Evolutionary conservation across 2,888 invertebrate species (phyloP), one percentile per base, ranked within the genome.

Genomic region (Polydrusus cervinus): DNA sequence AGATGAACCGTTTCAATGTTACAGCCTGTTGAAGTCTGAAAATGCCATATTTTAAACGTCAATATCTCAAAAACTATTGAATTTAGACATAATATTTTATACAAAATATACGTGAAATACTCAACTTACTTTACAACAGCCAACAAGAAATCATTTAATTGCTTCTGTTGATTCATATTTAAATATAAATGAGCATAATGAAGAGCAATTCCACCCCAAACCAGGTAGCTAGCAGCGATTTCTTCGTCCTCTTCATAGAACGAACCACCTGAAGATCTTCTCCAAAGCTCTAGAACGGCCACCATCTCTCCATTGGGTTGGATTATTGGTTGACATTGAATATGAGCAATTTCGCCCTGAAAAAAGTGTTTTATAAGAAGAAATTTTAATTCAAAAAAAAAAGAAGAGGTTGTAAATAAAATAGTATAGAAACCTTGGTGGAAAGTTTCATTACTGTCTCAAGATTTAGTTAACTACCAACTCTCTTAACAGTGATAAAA

Each of bases 81-180:
- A n/a, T n/a, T n/a, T n/a, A n/a, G n/a, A n/a, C n/a, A n/a, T n/a
- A n/a, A n/a, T n/a, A n/a, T n/a, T n/a, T n/a, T n/a, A n/a, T n/a
- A n/a, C n/a, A n/a, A n/a, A n/a, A n/a, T n/a, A n/a, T n/a, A n/a
- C n/a, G n/a, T n/a, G n/a, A n/a, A n/a, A n/a, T n/a, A n/a, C n/a
- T 25, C 13, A n/a, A 89, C 91, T 90, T 88, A 94, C 95, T 93
- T 94, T 61, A 95, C 94, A 43, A 95, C 94, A 65, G 92, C 92
- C 64, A 95, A 87, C 0, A 95, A 89, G 83, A 95, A 95, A 77
- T 93, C 94, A 61, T 94, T 93, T 79, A 95, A 89, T 80, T 91
- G 92, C 74, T 92, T 89, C 84, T 94, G 93, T 81, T 91, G 91
- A 79, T 90, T 91, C 89, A 93, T 93, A 79, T 89, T 91, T 78